A percentile compares a stretch with the other conserved stretches of the same genome.
These are phyloP conservation scores for Chrysemys picta DNA, from an alignment of 2,113 vertebrate genomes.

Conservation along the genomic window DNA sequence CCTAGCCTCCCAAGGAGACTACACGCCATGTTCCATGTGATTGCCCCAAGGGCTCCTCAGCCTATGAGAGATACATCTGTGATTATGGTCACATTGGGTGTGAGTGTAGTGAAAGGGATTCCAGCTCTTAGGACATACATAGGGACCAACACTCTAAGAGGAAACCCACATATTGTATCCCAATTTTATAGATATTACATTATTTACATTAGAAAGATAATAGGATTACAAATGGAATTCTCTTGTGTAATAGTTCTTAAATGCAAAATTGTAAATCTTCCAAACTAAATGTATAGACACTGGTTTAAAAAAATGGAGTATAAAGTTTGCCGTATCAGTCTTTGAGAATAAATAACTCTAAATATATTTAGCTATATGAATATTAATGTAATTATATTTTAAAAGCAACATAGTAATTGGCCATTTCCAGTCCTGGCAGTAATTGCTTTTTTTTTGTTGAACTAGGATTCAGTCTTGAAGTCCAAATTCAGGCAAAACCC, in stretches of 20 bases:
- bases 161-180: too few relatives aligned
- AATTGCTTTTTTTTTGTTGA: neutral
- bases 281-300: neutral
- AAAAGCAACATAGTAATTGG: neutral
- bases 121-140: too few relatives aligned
- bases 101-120: too few relatives aligned
- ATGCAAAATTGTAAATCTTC: constrained; percentile 17
- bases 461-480: neutral
- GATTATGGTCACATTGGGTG: too few relatives aligned
- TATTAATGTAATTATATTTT: neutral
- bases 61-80: too few relatives aligned
- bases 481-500: neutral
- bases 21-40: too few relatives aligned
- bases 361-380: neutral
- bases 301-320: neutral
- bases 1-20: too few relatives aligned
- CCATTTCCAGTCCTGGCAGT: neutral
- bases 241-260: neutral
- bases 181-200: too few relatives aligned
- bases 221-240: neutral
- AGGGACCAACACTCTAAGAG: too few relatives aligned
- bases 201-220: too few relatives aligned
- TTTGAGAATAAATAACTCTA: neutral
- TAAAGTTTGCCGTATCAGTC: neutral
- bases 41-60: too few relatives aligned